Evolutionary conservation across 2,113 vertebrate species (phyloP).

Genomic region (Urocitellus parryii): DNA sequence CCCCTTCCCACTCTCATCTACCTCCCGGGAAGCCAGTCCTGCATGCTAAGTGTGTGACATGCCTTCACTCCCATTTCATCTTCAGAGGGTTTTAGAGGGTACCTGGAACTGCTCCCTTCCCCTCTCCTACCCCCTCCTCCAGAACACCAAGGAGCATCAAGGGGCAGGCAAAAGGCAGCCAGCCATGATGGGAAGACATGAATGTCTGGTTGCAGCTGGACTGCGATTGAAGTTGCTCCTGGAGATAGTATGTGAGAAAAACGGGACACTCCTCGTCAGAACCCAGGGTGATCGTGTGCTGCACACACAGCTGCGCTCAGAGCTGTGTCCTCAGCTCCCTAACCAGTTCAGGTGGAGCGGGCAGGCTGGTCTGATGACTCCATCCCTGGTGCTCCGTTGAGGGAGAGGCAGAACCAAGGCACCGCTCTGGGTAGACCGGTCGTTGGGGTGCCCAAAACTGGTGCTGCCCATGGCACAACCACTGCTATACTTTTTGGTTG

Average conservation of each 20-base stretch:
- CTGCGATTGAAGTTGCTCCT: slow-evolving; percentile 66
- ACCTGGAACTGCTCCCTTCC: slow-evolving; percentile 26
- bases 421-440: not conserved
- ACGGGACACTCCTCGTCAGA: not conserved
- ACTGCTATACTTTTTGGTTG: slow-evolving; percentile 57
- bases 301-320: not conserved
- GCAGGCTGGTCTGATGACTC: slow-evolving; percentile 12
- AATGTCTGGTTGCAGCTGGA: slow-evolving; percentile 74
- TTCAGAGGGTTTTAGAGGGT: slow-evolving; percentile 40
- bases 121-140: not conserved
- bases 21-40: slow-evolving; percentile 76
- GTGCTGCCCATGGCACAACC: slow-evolving; percentile 61
- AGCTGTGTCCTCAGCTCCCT: not conserved
- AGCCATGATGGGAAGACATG: not conserved
- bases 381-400: slow-evolving; percentile 68
- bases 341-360: not conserved
- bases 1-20: slow-evolving; percentile 9
- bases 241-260: slow-evolving; percentile 20
- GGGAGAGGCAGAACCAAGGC: slow-evolving; percentile 59
- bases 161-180: slow-evolving; percentile 46
- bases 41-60: slow-evolving; percentile 69
- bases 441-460: not conserved
- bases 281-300: not conserved
- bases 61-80: slow-evolving; percentile 61
- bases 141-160: not conserved